Conservation (phyloP, 2,113 vertebrate genomes). For the Nothobranchius furzeri region DNA sequence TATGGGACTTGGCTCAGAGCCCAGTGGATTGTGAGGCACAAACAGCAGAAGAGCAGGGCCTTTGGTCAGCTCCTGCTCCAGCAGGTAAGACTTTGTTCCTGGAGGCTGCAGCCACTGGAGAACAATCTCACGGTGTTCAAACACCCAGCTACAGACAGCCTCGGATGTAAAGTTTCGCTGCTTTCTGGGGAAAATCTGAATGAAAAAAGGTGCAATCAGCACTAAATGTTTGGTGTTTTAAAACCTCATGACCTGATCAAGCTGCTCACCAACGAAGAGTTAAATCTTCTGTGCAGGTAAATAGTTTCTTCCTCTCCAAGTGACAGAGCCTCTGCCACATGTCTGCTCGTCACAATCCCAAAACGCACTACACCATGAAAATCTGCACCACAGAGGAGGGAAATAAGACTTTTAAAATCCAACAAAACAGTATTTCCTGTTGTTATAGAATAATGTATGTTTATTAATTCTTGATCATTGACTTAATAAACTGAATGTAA, state of each 20-base stretch:
- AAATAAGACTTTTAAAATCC: too few relatives aligned
- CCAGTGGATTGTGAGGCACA: conserved; percentile 87
- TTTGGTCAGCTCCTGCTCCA: conserved; percentile 90
- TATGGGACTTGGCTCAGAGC: conserved; percentile 75
- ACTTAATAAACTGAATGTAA: too few relatives aligned
- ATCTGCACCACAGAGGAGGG: conserved; percentile 77
- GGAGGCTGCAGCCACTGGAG: conserved; percentile 90
- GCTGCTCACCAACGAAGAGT: conserved; percentile 87
- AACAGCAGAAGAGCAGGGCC: conserved; percentile 94
- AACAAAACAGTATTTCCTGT: too few relatives aligned
- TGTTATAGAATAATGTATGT: too few relatives aligned
- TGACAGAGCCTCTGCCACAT: conserved; percentile 86
- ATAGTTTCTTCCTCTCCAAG: conserved; percentile 84
- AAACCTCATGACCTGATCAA: neutral
- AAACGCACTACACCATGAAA: conserved; percentile 89
- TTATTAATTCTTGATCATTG: too few relatives aligned
- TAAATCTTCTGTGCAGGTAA: conserved; percentile 91
- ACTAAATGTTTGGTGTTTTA: neutral
- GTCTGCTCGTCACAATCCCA: conserved; percentile 89
- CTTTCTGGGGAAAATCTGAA: conserved; percentile 86
- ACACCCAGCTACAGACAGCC: conserved; percentile 90
- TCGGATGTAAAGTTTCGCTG: conserved; percentile 88
- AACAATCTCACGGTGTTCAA: conserved; percentile 85
- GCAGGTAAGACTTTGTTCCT: conserved; percentile 89
- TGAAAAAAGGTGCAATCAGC: neutral